Percentiles rank a stretch among this genome's conserved stretches.
phyloP scores from a whole-genome alignment of 2,113 vertebrate species.

The Azemiops feae region DNA sequence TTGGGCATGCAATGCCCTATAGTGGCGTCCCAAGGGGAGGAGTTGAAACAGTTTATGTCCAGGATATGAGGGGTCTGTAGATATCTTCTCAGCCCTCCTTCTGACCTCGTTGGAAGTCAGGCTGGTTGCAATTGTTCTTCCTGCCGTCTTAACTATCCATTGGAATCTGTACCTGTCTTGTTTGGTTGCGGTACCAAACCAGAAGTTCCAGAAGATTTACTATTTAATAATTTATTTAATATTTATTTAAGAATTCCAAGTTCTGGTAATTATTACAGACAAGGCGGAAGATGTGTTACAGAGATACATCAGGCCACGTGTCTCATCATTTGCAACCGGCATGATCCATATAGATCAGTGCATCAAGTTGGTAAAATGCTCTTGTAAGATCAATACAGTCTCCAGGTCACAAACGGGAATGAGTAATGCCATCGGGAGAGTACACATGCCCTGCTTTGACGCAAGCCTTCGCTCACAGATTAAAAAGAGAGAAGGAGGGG shows the following conservation, averaged over 20 bases:
- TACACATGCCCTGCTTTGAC: background rate
- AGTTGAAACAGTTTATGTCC: too few relatives aligned
- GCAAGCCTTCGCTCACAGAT: background rate
- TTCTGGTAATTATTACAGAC: background rate
- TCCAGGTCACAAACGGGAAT: background rate
- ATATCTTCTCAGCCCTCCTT: too few relatives aligned
- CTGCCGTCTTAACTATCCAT: too few relatives aligned
- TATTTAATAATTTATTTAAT: background rate
- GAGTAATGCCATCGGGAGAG: accelerated
- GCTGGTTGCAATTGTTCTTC: too few relatives aligned
- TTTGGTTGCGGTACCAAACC: too few relatives aligned
- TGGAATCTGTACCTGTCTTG: too few relatives aligned
- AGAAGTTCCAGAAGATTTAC: background rate
- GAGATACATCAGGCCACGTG: background rate
- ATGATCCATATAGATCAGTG: background rate
- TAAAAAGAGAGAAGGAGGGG: conserved; percentile 29
- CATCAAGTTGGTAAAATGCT: background rate
- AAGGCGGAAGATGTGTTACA: background rate
- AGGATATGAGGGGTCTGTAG: too few relatives aligned
- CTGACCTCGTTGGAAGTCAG: too few relatives aligned
- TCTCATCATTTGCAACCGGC: background rate
- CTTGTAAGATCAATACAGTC: background rate
- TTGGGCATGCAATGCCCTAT: too few relatives aligned
- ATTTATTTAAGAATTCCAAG: background rate
- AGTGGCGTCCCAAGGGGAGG: too few relatives aligned